A percentile compares a stretch with the other conserved stretches of the same genome.
phyloP scores from a whole-genome alignment of 2,797 vertebrate species.

The Antrozous pallidus region DNA sequence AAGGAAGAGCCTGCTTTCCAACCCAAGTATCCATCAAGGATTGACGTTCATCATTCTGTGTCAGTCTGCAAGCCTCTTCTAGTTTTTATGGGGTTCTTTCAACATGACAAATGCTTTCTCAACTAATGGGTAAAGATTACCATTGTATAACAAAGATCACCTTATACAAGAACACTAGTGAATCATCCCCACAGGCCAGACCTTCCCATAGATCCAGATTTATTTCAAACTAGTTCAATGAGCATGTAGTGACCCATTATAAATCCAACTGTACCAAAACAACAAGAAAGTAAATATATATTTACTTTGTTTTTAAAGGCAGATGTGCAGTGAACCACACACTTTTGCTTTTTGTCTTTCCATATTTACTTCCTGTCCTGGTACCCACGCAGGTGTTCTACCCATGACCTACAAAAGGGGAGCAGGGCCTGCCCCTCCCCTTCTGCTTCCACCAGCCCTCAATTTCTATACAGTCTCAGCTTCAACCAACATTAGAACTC shows the following conservation, averaged over 20 bases:
- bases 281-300: neutral
- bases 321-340: neutral
- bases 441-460: neutral
- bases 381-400: neutral
- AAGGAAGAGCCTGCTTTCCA: neutral
- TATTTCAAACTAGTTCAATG: conserved; percentile 3
- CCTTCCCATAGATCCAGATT: neutral
- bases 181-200: neutral
- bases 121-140: neutral
- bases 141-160: neutral
- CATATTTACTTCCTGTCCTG: neutral
- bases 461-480: neutral
- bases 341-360: neutral
- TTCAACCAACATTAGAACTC: neutral
- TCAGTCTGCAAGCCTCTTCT: neutral
- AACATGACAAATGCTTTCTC: neutral
- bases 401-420: neutral
- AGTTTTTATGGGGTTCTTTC: neutral
- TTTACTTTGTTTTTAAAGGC: neutral
- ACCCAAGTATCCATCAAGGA: neutral
- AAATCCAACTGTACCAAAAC: neutral
- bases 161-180: neutral
- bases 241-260: neutral
- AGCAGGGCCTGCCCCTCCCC: neutral
- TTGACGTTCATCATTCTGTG: neutral